These are phyloP conservation scores for Microtus oregoni DNA, from an alignment of 2,113 vertebrate species.

Conservation along the genomic window DNA sequence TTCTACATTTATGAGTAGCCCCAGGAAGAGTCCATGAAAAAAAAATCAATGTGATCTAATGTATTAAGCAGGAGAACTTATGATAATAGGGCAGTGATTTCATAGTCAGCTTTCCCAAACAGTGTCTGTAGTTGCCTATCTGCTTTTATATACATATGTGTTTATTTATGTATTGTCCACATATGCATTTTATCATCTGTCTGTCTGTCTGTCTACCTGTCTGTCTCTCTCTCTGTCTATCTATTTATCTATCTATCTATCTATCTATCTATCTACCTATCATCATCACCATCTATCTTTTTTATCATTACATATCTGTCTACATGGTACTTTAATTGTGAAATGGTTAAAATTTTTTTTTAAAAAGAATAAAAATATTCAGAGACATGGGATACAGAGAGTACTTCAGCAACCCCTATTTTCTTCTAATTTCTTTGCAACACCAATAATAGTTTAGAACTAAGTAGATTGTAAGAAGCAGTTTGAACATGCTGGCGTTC, in stretches of 20 bases:
- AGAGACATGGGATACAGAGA: background rate
- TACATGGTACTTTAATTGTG: background rate
- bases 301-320: background rate
- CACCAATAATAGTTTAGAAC: background rate
- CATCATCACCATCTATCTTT: background rate
- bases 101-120: background rate
- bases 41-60: slow-evolving; percentile 67
- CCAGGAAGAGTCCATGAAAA: slow-evolving; percentile 74
- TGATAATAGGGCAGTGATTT: slow-evolving; percentile 39
- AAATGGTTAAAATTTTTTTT: background rate
- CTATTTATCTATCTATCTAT: background rate
- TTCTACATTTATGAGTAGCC: slow-evolving; percentile 69
- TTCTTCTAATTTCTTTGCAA: background rate
- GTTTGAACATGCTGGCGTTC: background rate
- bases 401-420: background rate
- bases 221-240: background rate
- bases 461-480: background rate
- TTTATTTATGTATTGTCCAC: background rate
- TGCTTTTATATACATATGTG: background rate
- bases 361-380: background rate
- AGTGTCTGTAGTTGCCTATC: background rate
- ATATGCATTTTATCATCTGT: background rate
- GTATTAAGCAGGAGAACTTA: slow-evolving; percentile 56
- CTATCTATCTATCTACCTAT: background rate
- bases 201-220: background rate